These are phyloP conservation scores for Crotalus helleri DNA, from an alignment of 2,113 vertebrate species.

Conservation along the genomic window DNA sequence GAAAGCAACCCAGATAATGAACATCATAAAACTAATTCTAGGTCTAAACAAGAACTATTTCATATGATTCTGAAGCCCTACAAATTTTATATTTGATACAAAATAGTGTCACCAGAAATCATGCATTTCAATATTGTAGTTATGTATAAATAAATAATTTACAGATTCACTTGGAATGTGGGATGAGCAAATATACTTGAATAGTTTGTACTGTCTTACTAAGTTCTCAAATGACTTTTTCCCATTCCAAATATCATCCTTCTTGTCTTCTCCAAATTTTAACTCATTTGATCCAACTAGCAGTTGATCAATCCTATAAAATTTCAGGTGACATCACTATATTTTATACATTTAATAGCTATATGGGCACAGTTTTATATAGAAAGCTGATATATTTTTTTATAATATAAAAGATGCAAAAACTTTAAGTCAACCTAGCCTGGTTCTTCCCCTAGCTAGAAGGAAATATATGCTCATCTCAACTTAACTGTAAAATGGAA, in stretches of 20 bases:
- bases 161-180: not conserved
- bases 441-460: not conserved
- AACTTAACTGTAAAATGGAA: slow-evolving; percentile 11
- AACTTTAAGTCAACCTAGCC: not conserved
- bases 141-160: not conserved
- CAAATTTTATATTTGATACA: not conserved
- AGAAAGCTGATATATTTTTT: not conserved
- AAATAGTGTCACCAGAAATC: not conserved
- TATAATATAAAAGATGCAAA: not conserved
- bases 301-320: not conserved
- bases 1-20: not conserved
- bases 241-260: not conserved
- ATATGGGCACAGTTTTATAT: not conserved
- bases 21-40: not conserved
- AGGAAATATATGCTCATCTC: not conserved
- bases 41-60: not conserved
- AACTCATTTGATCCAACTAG: not conserved
- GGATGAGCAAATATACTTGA: not conserved
- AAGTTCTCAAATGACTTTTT: not conserved
- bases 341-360: no score
- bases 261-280: not conserved
- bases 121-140: not conserved
- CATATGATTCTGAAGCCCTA: not conserved
- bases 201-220: not conserved
- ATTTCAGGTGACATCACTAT: not conserved